Base-by-base conservation (phyloP, 2,113 vertebrate genomes). In the Neogale vison region DNA sequence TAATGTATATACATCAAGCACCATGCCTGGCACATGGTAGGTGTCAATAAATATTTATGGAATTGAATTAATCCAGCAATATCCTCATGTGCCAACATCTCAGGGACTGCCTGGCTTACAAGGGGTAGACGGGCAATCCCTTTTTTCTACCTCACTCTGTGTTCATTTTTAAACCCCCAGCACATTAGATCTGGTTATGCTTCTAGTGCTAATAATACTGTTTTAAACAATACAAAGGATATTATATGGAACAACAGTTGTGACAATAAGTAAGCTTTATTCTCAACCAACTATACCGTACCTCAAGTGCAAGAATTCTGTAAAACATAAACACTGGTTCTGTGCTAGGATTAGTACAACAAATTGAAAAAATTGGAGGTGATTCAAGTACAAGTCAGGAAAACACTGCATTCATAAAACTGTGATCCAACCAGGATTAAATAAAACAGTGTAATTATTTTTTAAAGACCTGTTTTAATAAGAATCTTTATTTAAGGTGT, bases 401-500 rank as follows among this genome's bases (percentile, higher is more conserved):
- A 93, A 93, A 95, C 39, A 91, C 0, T 76, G n/a, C 55, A 47
- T 2, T 6, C 55, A 59, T 39, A 71, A 88, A 82, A 94, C 61
- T 93, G 72, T 42, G 6, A 92, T 57, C n/a, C 67, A 82, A 85
- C 1, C 9, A 89, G n/a, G 87, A 65, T 88, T 86, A 96, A 88
- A 96, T 26, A 77, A 89, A 92, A 90, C 45, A 59, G 2, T 42
- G 36, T 59, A 80, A 42, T 67, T 88, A 81, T 47, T 90, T 79
- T 85, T 57, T 67, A 21, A 55, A 74, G 13, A 80, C 15, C 87
- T 86, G 24, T 92, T 89, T 29, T 20, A 94, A 8, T 72, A 82
- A 77, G 39, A 96, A 72, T 79, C 50, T 90, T 15, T 72, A 81
- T 74, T 93, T 63, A 97, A 96, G 13, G 36, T 76, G 7, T 36